Evolutionary conservation across 1,140 invertebrate species (phyloP).

Genomic region (Apis cerana): DNA sequence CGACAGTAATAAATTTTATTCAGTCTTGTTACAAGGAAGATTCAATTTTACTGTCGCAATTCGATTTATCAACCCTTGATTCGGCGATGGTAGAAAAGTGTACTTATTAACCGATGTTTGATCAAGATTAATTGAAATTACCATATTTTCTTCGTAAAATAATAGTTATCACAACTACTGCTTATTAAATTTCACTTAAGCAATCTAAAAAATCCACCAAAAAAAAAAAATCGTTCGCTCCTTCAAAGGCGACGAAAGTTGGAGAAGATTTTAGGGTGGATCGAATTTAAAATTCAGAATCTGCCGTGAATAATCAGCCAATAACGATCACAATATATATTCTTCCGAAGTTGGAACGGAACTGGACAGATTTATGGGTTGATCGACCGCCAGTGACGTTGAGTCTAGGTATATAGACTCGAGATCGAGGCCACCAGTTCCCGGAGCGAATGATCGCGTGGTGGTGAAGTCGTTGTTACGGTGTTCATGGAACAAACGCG

Average conservation of each 20-base stretch:
- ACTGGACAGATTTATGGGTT: constrained; percentile 67
- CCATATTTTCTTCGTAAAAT: too few relatives aligned
- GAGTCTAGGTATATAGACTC: constrained; percentile 62
- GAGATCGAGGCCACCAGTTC: constrained; percentile 60
- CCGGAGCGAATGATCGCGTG: constrained; percentile 13
- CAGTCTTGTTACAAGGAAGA: not conserved
- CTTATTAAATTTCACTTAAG: too few relatives aligned
- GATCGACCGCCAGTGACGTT: constrained; percentile 52
- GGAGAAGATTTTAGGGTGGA: not conserved
- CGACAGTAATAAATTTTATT: not conserved
- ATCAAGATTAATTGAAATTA: too few relatives aligned
- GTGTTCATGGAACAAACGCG: constrained; percentile 20
- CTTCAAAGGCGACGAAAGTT: too few relatives aligned
- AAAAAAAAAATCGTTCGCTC: too few relatives aligned
- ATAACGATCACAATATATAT: constrained; percentile 58
- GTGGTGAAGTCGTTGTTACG: constrained; percentile 44
- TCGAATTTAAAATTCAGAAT: constrained; percentile 12
- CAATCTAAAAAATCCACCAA: too few relatives aligned
- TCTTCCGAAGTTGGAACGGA: constrained; percentile 56
- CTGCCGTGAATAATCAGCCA: constrained; percentile 25
- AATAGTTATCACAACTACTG: too few relatives aligned
- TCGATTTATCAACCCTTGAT: not conserved
- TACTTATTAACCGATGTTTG: too few relatives aligned
- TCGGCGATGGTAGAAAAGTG: not conserved
- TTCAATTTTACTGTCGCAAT: not conserved